These are phyloP conservation scores for Atherinosoma microstoma DNA, from an alignment of 2,797 vertebrate genomes.

Conservation along the genomic window DNA sequence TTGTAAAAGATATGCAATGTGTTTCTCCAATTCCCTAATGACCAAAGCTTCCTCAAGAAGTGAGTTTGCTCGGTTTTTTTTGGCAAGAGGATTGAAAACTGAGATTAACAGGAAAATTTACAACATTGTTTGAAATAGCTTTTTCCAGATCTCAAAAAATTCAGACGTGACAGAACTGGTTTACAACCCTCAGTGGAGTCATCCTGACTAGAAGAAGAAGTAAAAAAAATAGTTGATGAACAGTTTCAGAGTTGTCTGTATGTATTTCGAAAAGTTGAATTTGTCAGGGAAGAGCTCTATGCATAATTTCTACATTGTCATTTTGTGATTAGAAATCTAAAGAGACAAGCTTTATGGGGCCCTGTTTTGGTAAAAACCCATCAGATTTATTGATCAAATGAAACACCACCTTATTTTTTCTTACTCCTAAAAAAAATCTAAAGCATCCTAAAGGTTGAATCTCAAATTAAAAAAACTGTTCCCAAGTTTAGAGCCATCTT, in stretches of 20 bases:
- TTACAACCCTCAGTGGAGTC: not conserved
- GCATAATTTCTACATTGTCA: too few relatives aligned
- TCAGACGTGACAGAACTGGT: not conserved
- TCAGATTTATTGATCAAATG: too few relatives aligned
- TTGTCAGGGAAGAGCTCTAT: too few relatives aligned
- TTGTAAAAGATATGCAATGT: not conserved
- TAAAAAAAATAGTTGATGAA: not conserved
- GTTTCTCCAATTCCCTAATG: not conserved
- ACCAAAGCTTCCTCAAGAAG: not conserved
- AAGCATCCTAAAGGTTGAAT: too few relatives aligned
- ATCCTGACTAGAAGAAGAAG: not conserved
- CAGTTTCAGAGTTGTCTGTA: too few relatives aligned
- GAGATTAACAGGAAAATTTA: not conserved
- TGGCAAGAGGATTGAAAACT: not conserved
- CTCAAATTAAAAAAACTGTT: too few relatives aligned
- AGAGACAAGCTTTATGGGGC: too few relatives aligned
- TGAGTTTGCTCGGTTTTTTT: not conserved
- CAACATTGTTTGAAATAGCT: not conserved
- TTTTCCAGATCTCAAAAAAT: not conserved
- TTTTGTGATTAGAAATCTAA: too few relatives aligned
- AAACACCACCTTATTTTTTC: too few relatives aligned
- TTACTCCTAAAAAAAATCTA: too few relatives aligned
- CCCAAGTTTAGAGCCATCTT: constrained; percentile 3
- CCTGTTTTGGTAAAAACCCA: too few relatives aligned
- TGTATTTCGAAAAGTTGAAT: too few relatives aligned